Evolutionary conservation across 2,888 invertebrate species (phyloP).

Genomic region (Aphidius colemani): DNA sequence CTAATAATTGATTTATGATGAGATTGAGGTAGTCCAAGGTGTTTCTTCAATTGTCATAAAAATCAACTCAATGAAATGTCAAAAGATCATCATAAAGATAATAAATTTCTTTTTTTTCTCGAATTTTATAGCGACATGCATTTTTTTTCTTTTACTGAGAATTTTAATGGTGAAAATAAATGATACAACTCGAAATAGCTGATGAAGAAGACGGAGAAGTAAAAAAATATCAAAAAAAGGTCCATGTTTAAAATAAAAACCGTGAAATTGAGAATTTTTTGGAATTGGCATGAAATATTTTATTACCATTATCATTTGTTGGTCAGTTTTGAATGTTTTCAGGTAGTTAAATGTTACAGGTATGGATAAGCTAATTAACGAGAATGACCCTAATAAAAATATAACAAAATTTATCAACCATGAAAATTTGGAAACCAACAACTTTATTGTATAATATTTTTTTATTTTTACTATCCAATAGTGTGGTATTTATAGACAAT

Average conservation of each 20-base stretch:
- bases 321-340: slow-evolving; percentile 8
- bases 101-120: too few species aligned
- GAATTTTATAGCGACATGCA: too few species aligned
- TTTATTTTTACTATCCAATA: background rate
- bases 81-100: too few species aligned
- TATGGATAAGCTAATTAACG: slow-evolving; percentile 33
- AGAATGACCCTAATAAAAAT: slow-evolving; percentile 21
- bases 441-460: background rate
- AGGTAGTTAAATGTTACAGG: background rate
- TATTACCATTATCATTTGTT: slow-evolving; percentile 32
- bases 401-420: slow-evolving; percentile 6
- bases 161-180: background rate
- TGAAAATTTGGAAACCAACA: slow-evolving; percentile 4
- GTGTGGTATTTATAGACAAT: slow-evolving; percentile 4
- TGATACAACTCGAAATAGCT: slow-evolving; percentile 27
- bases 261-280: slow-evolving; percentile 14
- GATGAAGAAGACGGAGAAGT: slow-evolving; percentile 14
- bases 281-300: slow-evolving; percentile 2
- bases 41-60: background rate
- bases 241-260: slow-evolving; percentile 3
- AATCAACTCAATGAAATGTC: slow-evolving; percentile 26
- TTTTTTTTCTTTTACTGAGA: too few species aligned
- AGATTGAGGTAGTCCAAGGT: slow-evolving; percentile 12
- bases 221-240: background rate
- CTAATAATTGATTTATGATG: too few species aligned